Percentiles rank a stretch among this genome's conserved stretches.
Evolutionary conservation across 1,140 invertebrate genomes (phyloP).

Genomic region (Sycophila sp.): DNA sequence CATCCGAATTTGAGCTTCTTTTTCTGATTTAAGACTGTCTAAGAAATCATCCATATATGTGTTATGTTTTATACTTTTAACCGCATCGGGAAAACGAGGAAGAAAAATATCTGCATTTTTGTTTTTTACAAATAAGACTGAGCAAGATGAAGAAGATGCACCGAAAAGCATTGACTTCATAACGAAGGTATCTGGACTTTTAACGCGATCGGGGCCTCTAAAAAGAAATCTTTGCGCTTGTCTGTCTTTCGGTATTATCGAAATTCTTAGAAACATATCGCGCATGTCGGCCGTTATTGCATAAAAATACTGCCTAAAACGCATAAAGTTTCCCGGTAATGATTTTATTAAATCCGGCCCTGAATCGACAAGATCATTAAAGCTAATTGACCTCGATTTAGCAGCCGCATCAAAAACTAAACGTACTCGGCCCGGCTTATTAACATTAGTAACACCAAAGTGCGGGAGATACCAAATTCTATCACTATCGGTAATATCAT

Average conservation of each 20-base stretch:
- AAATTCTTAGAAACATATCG: slow-evolving; percentile 2
- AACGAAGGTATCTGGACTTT: neutral
- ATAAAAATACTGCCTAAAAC: neutral
- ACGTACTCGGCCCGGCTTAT: neutral
- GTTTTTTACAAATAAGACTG: neutral
- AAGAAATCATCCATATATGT: slow-evolving; percentile 3
- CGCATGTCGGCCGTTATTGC: neutral
- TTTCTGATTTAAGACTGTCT: neutral
- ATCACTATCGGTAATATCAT: too few relatives aligned
- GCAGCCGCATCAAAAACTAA: neutral
- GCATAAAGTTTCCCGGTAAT: neutral
- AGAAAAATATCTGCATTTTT: neutral
- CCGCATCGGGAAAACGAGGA: neutral
- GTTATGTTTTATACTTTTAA: neutral
- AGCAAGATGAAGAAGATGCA: neutral
- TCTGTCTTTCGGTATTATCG: neutral
- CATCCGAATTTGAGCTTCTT: neutral
- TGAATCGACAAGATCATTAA: neutral
- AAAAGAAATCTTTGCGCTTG: neutral
- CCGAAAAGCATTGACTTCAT: neutral
- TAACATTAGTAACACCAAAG: neutral
- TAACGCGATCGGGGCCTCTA: neutral
- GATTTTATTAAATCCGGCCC: neutral
- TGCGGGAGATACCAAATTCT: neutral
- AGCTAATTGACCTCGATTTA: neutral